phyloP scores from a whole-genome alignment of 35 echinoderm and acorn worm genomes.

The Stichopus chloronotus region DNA sequence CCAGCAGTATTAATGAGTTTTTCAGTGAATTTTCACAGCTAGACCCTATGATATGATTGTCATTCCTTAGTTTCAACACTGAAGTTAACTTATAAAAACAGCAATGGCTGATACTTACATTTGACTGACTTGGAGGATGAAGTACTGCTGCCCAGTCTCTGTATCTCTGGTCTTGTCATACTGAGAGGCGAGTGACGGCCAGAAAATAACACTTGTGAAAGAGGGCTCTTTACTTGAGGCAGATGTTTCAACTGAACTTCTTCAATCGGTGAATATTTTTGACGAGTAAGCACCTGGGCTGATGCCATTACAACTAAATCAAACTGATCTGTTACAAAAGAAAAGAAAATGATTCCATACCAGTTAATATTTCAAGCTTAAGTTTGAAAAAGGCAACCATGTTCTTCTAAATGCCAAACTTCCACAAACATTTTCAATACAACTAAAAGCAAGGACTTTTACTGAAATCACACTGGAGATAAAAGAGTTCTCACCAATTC shows the following conservation, averaged over 20 bases:
- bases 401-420: too few relatives aligned
- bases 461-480: too few relatives aligned
- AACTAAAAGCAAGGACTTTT: too few relatives aligned
- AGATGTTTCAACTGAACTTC: conserved; percentile 43
- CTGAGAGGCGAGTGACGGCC: conserved; percentile 25
- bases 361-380: too few relatives aligned
- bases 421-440: too few relatives aligned
- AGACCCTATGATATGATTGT: too few relatives aligned
- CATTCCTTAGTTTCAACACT: too few relatives aligned
- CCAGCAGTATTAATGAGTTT: too few relatives aligned
- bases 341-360: not conserved
- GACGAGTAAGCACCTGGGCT: conserved; percentile 20
- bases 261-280: conserved; percentile 52
- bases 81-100: too few relatives aligned
- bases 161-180: conserved; percentile 44
- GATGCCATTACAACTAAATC: conserved; percentile 55
- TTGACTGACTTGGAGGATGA: conserved; percentile 53
- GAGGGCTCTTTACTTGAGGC: conserved; percentile 19
- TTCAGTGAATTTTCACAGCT: too few relatives aligned
- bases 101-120: conserved; percentile 23
- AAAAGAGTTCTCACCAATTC: too few relatives aligned
- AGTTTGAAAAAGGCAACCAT: too few relatives aligned
- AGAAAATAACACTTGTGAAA: conserved; percentile 1
- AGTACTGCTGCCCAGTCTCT: conserved; percentile 48
- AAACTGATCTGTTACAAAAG: not conserved